A percentile compares a stretch with the other conserved stretches of the same genome.
Conservation (phyloP, 2,113 vertebrate species). For the Dicrurus megarhynchus region DNA sequence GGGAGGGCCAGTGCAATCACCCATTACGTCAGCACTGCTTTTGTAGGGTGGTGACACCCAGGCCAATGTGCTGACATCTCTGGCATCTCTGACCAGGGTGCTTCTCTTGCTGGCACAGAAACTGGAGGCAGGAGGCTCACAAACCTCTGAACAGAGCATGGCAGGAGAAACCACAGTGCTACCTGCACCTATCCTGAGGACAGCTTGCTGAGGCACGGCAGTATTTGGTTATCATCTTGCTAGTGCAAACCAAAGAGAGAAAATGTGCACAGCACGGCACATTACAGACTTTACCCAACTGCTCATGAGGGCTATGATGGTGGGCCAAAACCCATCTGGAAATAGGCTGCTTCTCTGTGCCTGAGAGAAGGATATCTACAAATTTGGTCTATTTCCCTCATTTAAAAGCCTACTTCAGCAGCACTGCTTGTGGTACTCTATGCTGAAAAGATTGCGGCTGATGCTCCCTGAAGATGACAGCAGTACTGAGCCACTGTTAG, state of each 20-base stretch:
- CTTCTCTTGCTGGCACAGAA: neutral
- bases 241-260: neutral
- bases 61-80: neutral
- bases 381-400: neutral
- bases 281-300: neutral
- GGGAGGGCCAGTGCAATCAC: neutral
- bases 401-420: neutral
- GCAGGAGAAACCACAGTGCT: neutral
- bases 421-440: neutral
- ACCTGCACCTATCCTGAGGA: neutral
- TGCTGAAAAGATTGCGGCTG: neutral
- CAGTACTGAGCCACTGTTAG: neutral
- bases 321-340: neutral
- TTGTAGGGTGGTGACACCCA: neutral
- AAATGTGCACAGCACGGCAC: neutral
- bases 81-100: fast-evolving
- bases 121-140: neutral
- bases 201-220: neutral
- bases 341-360: neutral
- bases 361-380: neutral
- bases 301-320: neutral
- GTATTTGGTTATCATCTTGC: neutral
- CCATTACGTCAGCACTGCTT: neutral
- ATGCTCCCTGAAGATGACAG: neutral
- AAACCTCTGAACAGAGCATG: neutral